A percentile compares a stretch with the other conserved stretches of the same genome.
Conservation (phyloP, 2,888 invertebrate species). For the Trachelus iudaicus region DNA sequence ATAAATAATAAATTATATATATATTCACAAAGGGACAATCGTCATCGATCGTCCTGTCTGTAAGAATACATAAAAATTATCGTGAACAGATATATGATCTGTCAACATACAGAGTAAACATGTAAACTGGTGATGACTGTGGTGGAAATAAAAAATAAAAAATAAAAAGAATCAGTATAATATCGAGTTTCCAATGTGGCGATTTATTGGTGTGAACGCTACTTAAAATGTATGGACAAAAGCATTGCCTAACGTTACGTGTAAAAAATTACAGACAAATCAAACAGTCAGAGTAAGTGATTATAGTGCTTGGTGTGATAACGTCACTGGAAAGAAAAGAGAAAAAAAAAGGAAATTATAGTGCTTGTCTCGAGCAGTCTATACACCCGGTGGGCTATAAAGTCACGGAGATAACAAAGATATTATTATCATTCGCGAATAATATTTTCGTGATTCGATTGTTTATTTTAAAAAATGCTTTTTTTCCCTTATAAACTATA, state of each 20-base stretch:
- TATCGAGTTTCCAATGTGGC: background rate
- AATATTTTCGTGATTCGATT: background rate
- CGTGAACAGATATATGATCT: background rate
- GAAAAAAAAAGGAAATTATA: background rate
- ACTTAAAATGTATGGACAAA: background rate
- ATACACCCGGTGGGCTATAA: background rate
- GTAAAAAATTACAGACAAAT: background rate
- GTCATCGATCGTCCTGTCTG: background rate
- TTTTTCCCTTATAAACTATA: background rate
- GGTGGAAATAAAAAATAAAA: background rate
- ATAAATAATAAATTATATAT: background rate
- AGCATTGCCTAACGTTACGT: background rate
- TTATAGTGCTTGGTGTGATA: background rate
- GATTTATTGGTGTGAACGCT: background rate
- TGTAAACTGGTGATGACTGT: background rate
- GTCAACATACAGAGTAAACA: background rate
- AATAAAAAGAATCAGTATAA: background rate
- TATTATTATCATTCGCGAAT: background rate
- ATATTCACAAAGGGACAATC: background rate
- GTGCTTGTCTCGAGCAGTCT: conserved; percentile 4
- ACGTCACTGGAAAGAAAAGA: background rate
- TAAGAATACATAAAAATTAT: background rate
- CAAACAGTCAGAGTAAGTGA: background rate
- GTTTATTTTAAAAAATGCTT: background rate
- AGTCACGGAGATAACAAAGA: background rate